These are phyloP conservation scores for Typhlichthys eigenmanni DNA, from an alignment of 2,797 vertebrate species.

Conservation along the genomic window DNA sequence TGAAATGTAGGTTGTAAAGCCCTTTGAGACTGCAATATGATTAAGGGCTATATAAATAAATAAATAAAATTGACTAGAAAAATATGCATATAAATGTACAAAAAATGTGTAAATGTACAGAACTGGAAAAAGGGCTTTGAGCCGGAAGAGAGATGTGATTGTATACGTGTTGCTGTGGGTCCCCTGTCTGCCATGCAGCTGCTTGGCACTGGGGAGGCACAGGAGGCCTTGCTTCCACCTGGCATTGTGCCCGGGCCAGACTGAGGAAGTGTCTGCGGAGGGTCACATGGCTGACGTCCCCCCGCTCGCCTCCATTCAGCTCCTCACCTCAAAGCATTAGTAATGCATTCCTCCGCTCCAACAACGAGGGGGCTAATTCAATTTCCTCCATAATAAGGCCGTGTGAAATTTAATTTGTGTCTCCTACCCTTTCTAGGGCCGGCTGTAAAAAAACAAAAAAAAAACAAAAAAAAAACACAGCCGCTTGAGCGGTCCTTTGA, in stretches of 20 bases:
- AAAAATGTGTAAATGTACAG: conserved; percentile 6
- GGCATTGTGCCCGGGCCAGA: conserved; percentile 60
- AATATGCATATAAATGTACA: neutral
- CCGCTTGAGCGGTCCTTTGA: conserved; percentile 42
- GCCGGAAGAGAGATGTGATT: conserved; percentile 6
- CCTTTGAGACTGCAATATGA: too few relatives aligned
- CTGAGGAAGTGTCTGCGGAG: conserved; percentile 64
- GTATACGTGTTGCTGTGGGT: neutral
- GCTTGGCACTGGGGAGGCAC: conserved; percentile 44
- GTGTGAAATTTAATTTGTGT: conserved; percentile 72
- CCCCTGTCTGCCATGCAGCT: conserved; percentile 60
- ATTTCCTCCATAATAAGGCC: conserved; percentile 68
- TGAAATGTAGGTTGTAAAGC: too few relatives aligned
- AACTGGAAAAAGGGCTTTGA: neutral
- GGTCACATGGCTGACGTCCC: conserved; percentile 15
- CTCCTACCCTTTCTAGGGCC: conserved; percentile 26
- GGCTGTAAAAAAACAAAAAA: conserved; percentile 19
- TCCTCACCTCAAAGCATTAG: conserved; percentile 74
- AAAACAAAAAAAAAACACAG: conserved; percentile 16
- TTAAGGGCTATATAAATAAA: too few relatives aligned
- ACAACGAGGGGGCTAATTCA: conserved; percentile 69
- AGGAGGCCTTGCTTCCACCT: conserved; percentile 38
- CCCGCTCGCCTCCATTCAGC: conserved; percentile 61
- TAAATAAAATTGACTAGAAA: too few relatives aligned
- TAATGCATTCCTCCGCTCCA: conserved; percentile 72